These are phyloP conservation scores for Alexandromys fortis DNA, from an alignment of 2,113 vertebrate genomes.

Conservation along the genomic window DNA sequence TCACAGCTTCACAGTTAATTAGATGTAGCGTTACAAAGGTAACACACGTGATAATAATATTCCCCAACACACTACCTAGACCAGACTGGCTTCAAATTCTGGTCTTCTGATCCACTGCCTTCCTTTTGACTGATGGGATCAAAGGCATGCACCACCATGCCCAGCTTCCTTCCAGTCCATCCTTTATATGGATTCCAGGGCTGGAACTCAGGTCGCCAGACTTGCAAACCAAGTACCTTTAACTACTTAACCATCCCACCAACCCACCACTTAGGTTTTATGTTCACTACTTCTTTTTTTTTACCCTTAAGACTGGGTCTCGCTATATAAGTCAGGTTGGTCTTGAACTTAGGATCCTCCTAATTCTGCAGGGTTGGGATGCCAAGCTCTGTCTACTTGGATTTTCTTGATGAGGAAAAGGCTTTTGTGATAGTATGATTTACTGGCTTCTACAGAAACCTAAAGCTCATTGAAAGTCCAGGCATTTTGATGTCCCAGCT, in stretches of 20 bases:
- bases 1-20: too few species aligned
- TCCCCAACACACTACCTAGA: neutral
- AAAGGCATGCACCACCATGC: neutral
- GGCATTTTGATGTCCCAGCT: rapidly evolving
- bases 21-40: too few species aligned
- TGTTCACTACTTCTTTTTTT: neutral
- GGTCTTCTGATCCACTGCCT: neutral
- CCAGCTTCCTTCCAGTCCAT: neutral
- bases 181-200: too few species aligned
- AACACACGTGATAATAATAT: too few species aligned
- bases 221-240: neutral
- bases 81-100: neutral
- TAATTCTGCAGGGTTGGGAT: neutral
- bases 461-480: neutral
- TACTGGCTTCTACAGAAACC: neutral
- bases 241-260: neutral
- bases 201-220: neutral
- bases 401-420: neutral
- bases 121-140: neutral
- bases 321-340: neutral
- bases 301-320: neutral
- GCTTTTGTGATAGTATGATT: neutral
- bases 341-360: neutral
- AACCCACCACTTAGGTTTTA: neutral
- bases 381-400: neutral